phyloP scores from a whole-genome alignment of 2,888 invertebrate species.

The Pandemis corylana region DNA sequence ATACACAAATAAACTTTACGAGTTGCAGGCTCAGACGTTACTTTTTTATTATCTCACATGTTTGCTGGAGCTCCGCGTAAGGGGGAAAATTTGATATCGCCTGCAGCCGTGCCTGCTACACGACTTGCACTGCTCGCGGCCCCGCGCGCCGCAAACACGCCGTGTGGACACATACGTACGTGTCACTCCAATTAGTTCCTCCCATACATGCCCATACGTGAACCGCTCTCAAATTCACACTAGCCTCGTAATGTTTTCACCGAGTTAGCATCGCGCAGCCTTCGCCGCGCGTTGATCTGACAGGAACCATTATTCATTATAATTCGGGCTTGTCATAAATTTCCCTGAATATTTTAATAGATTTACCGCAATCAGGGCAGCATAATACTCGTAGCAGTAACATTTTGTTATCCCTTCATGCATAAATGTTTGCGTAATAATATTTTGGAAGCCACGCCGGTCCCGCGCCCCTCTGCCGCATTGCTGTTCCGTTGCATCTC shows the following conservation, averaged over 20 bases:
- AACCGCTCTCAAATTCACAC: constrained; percentile 15
- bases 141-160: background rate
- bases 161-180: background rate
- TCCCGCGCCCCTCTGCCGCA: constrained; percentile 52
- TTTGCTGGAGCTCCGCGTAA: constrained; percentile 67
- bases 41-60: constrained; percentile 82
- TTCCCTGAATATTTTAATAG: constrained; percentile 59
- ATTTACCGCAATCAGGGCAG: constrained; percentile 65
- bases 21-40: constrained; percentile 75
- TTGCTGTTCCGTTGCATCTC: constrained; percentile 48
- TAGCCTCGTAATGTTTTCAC: constrained; percentile 8
- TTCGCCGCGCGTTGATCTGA: constrained; percentile 21
- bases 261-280: background rate
- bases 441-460: constrained; percentile 74
- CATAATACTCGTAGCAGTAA: constrained; percentile 62
- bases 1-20: constrained; percentile 83
- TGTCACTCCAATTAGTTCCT: constrained; percentile 13
- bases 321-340: constrained; percentile 40
- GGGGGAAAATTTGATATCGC: constrained; percentile 64
- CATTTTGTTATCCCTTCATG: constrained; percentile 80
- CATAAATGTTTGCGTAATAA: constrained; percentile 82
- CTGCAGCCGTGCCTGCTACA: constrained; percentile 55
- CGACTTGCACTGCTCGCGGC: background rate
- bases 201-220: background rate
- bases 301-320: constrained; percentile 40